Conservation (phyloP, 2,888 invertebrate species). For the Drosophila ezoana region DNA sequence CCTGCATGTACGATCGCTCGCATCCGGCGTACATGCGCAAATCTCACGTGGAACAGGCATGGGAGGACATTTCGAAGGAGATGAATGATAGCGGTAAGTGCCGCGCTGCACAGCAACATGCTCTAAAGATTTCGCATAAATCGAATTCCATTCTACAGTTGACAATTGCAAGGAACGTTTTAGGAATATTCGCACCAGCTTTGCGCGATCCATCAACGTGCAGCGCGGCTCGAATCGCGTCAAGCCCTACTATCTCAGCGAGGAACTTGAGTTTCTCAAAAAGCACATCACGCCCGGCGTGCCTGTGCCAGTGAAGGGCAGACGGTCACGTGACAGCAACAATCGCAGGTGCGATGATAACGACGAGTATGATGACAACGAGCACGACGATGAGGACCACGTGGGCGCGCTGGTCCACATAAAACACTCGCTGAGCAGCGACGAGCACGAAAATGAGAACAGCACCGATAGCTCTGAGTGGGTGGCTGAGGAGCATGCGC, state of each 20-base stretch:
- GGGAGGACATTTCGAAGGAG: constrained; percentile 79
- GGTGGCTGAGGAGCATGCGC: constrained; percentile 55
- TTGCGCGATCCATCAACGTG: constrained; percentile 82
- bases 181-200: constrained; percentile 83
- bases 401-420: constrained; percentile 37
- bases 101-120: not conserved
- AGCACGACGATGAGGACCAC: constrained; percentile 33
- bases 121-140: not conserved
- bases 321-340: constrained; percentile 47
- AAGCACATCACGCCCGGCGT: constrained; percentile 76
- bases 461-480: constrained; percentile 47
- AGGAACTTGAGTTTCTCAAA: constrained; percentile 75
- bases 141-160: constrained; percentile 52
- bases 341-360: constrained; percentile 49
- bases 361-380: constrained; percentile 41
- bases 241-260: constrained; percentile 80
- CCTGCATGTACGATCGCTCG: constrained; percentile 83
- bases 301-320: constrained; percentile 54
- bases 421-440: constrained; percentile 57
- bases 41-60: constrained; percentile 78
- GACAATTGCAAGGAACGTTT: constrained; percentile 82
- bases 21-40: constrained; percentile 78
- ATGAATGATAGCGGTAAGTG: constrained; percentile 80
- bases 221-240: constrained; percentile 79
- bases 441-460: constrained; percentile 41